These are phyloP conservation scores for Spodoptera picta DNA, from an alignment of 2,888 invertebrate species.

Conservation along the genomic window DNA sequence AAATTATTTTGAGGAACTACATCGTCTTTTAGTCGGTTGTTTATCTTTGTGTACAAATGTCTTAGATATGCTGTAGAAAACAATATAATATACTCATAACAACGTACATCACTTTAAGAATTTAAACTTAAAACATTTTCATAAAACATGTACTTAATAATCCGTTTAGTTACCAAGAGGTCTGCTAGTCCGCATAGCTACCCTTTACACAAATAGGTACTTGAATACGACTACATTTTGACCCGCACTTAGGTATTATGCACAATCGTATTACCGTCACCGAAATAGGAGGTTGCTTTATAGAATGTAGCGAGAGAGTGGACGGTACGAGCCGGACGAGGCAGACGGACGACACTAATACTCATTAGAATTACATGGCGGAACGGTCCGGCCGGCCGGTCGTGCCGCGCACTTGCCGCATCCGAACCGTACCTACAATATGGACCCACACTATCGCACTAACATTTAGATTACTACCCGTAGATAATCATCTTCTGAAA, in stretches of 20 bases:
- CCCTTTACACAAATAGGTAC: conserved; percentile 46
- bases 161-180: conserved; percentile 30
- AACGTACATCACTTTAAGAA: too few relatives aligned
- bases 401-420: conserved; percentile 28
- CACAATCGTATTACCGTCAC: conserved; percentile 68
- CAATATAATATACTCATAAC: too few relatives aligned
- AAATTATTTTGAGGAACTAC: too few relatives aligned
- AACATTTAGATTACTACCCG: conserved; percentile 47
- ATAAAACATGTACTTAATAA: not conserved
- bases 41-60: too few relatives aligned
- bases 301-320: conserved; percentile 65
- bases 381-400: conserved; percentile 66
- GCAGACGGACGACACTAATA: conserved; percentile 83
- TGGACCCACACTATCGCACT: conserved; percentile 30
- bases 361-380: conserved; percentile 88
- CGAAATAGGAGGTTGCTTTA: conserved; percentile 66
- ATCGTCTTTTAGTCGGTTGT: too few relatives aligned
- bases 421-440: conserved; percentile 31
- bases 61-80: too few relatives aligned
- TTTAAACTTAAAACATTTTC: too few relatives aligned
- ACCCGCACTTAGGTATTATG: conserved; percentile 60
- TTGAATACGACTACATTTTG: conserved; percentile 49
- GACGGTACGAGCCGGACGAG: conserved; percentile 55
- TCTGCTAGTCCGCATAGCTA: conserved; percentile 26
- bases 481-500: conserved; percentile 13